Evolutionary conservation across 2,888 invertebrate genomes (phyloP).

Genomic region (Aleiodes testaceus): DNA sequence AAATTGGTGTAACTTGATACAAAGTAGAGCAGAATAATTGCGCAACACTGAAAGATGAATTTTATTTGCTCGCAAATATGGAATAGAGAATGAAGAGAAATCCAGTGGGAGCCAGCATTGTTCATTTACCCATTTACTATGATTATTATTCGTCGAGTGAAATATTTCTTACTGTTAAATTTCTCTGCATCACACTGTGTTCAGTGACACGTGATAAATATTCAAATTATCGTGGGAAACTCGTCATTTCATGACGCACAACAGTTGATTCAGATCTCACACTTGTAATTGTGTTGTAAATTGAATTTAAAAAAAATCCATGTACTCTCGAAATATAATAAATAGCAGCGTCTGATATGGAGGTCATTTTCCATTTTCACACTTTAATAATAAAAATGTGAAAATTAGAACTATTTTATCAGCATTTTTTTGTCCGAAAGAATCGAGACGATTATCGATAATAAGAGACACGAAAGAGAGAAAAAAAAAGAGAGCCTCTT

Average conservation of each 20-base stretch:
- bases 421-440: conserved; percentile 6
- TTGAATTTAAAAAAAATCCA: too few species aligned
- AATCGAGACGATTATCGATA: conserved; percentile 34
- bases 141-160: background rate
- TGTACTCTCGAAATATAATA: conserved; percentile 4
- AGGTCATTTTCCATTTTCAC: conserved; percentile 26
- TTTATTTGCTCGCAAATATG: background rate
- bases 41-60: conserved; percentile 29
- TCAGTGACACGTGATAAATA: conserved; percentile 26
- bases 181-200: background rate
- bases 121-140: background rate
- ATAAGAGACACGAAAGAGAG: conserved; percentile 31
- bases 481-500: background rate
- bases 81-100: background rate
- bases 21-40: conserved; percentile 40
- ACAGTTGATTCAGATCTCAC: background rate
- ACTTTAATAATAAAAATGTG: conserved; percentile 7
- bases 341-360: conserved; percentile 3
- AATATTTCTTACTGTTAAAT: conserved; percentile 23
- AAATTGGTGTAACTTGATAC: conserved; percentile 33
- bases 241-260: conserved; percentile 26
- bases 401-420: conserved; percentile 2
- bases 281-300: background rate
- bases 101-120: conserved; percentile 12
- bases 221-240: conserved; percentile 26